phyloP scores from a whole-genome alignment of 1,140 invertebrate species.

The Ceratitis capitata region DNA sequence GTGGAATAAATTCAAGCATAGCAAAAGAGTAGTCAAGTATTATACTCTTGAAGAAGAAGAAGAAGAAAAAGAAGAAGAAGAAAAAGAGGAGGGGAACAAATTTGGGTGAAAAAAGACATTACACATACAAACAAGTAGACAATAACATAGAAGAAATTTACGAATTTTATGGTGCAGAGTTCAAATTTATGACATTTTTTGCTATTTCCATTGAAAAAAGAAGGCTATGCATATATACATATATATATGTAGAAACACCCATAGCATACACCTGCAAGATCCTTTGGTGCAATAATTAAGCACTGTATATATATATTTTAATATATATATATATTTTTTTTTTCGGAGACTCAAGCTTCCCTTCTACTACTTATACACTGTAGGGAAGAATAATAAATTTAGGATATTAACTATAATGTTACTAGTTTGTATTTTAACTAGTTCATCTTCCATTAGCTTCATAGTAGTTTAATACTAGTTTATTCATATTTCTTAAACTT shows the following conservation, averaged over 20 bases:
- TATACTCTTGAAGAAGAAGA: neutral
- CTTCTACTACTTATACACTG: neutral
- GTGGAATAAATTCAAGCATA: conserved; percentile 25
- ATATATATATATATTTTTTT: neutral
- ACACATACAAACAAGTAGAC: neutral
- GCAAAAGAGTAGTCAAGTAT: neutral
- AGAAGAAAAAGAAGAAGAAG: too few species aligned
- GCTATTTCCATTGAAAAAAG: neutral
- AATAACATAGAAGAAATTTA: neutral
- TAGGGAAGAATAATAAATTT: neutral
- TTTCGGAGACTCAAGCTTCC: too few species aligned
- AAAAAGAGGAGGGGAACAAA: too few species aligned
- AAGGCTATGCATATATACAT: neutral
- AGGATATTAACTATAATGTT: too few species aligned
- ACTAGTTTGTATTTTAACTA: too few species aligned
- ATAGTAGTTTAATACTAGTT: too few species aligned
- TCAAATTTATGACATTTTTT: neutral
- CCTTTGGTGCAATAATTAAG: neutral
- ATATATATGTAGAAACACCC: neutral
- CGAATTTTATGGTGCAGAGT: neutral
- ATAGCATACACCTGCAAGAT: neutral
- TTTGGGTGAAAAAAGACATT: too few species aligned
- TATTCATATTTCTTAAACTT: too few species aligned
- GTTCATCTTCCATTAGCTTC: neutral
- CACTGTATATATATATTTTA: neutral